A percentile compares a stretch with the other conserved stretches of the same genome.
phyloP scores from a whole-genome alignment of 1,140 invertebrate species.

The Aphelinus atriplicis region DNA sequence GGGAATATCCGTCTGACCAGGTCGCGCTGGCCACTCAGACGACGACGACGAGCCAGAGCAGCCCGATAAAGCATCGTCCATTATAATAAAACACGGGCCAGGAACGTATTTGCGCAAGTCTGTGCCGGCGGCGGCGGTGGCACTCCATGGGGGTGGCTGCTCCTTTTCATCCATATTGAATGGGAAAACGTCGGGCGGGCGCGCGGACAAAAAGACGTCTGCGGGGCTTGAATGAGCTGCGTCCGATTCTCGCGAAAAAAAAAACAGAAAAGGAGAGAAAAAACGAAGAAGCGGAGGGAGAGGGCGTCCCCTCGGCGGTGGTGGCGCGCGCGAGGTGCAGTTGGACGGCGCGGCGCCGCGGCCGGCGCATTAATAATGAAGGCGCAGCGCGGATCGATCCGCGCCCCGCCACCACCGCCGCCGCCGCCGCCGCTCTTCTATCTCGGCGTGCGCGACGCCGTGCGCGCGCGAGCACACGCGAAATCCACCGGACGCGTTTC shows the following conservation, averaged over 20 bases:
- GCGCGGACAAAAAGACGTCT: background rate
- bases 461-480: no score
- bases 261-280: background rate
- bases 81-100: background rate
- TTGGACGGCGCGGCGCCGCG: conserved; percentile 44
- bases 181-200: background rate
- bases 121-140: background rate
- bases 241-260: background rate
- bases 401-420: conserved; percentile 26
- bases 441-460: no score
- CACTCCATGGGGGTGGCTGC: background rate
- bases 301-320: conserved; percentile 29
- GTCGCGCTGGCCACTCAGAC: no score
- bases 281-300: background rate
- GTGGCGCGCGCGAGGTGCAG: conserved; percentile 42
- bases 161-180: conserved; percentile 8
- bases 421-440: background rate
- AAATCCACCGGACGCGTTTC: background rate
- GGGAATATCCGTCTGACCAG: no score
- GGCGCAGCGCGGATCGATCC: conserved; percentile 60
- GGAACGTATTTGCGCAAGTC: conserved; percentile 3
- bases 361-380: conserved; percentile 61
- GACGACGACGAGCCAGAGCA: no score
- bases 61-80: no score
- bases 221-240: no score